phyloP scores from a whole-genome alignment of 2,113 vertebrate genomes.

The Progne subis region DNA sequence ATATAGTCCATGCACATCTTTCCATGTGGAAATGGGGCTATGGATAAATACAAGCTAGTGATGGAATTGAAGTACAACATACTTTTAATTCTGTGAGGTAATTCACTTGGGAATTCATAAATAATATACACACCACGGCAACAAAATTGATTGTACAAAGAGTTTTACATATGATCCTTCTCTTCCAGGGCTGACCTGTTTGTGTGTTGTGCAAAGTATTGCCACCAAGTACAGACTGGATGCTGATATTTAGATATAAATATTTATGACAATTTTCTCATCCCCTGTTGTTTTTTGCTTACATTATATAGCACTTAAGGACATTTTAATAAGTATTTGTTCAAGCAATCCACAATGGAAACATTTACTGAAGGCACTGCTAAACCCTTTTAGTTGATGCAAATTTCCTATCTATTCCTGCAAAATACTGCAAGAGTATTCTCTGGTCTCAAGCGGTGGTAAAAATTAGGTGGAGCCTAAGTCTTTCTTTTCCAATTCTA shows the following conservation, averaged over 20 bases:
- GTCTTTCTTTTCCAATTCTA: not conserved
- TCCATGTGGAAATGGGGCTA: not conserved
- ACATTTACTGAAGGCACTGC: not conserved
- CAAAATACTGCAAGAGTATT: not conserved
- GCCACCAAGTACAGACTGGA: too few relatives aligned
- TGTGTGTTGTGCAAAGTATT: not conserved
- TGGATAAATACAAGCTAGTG: not conserved
- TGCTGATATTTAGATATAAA: not conserved
- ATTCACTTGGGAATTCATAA: not conserved
- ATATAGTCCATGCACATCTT: not conserved
- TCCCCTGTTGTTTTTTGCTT: not conserved
- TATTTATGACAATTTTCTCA: not conserved
- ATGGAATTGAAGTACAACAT: not conserved
- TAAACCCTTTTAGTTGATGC: not conserved
- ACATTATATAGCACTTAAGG: not conserved
- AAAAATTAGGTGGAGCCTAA: not conserved
- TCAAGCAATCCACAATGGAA: not conserved
- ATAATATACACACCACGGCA: not conserved
- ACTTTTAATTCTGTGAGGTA: not conserved
- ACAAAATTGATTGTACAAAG: not conserved
- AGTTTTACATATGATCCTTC: not conserved
- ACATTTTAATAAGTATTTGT: not conserved
- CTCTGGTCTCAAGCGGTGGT: not conserved
- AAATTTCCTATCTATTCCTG: not conserved
- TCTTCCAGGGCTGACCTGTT: not conserved